Percentiles rank a stretch among this genome's conserved stretches.
Evolutionary conservation across 2,113 vertebrate species (phyloP).

Genomic region (Dicentrarchus labrax): DNA sequence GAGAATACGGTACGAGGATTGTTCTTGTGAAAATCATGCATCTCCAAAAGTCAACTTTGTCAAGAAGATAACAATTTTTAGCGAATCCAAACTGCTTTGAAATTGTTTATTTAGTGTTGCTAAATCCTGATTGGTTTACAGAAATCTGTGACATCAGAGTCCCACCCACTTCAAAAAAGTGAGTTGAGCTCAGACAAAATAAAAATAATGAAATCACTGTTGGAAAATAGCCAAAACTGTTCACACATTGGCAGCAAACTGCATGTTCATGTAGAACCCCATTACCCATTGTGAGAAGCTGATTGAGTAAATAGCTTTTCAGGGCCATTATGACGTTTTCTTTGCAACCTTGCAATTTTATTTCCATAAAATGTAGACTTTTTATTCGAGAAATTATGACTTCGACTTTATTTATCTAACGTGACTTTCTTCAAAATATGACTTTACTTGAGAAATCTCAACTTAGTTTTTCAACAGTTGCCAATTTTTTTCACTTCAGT

Average conservation of each 20-base stretch:
- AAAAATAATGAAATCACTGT: slow-evolving; percentile 7
- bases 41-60: neutral
- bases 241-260: neutral
- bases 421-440: neutral
- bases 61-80: neutral
- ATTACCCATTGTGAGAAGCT: neutral
- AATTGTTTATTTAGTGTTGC: neutral
- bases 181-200: slow-evolving; percentile 5
- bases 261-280: neutral
- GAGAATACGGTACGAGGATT: neutral
- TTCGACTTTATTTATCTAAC: neutral
- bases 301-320: neutral
- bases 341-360: neutral
- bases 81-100: neutral
- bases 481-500: neutral
- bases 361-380: neutral
- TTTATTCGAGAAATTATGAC: neutral
- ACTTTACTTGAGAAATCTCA: neutral
- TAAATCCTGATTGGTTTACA: slow-evolving; percentile 13
- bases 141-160: neutral
- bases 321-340: neutral
- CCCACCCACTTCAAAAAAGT: neutral
- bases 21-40: neutral
- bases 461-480: neutral
- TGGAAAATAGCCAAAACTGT: neutral